These are phyloP conservation scores for Amphipoea lucens DNA, from an alignment of 2,888 invertebrate species.

Conservation along the genomic window DNA sequence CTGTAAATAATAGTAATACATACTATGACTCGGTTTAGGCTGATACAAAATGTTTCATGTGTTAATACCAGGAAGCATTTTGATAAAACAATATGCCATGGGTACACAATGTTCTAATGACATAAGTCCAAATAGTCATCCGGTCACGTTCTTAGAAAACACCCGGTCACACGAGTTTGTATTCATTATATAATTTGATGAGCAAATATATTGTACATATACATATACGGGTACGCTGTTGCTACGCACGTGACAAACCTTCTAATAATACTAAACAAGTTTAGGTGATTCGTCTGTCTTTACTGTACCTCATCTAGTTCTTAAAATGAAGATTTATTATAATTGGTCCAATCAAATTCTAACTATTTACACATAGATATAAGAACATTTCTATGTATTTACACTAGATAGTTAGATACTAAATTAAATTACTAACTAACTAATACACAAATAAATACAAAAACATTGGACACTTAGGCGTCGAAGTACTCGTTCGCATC, in stretches of 20 bases:
- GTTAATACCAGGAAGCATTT: not conserved
- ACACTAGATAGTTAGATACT: no score
- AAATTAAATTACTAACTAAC: no score
- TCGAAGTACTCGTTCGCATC: no score
- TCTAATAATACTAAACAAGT: not conserved
- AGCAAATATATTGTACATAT: not conserved
- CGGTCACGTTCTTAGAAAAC: conserved; percentile 25
- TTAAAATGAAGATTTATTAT: no score
- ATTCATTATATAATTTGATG: not conserved
- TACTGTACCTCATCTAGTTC: not conserved
- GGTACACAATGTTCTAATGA: conserved; percentile 5
- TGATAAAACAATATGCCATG: not conserved
- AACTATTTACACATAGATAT: no score
- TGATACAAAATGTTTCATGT: no score
- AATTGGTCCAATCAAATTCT: no score
- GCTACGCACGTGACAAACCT: not conserved
- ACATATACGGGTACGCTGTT: not conserved
- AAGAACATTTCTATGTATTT: no score
- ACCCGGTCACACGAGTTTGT: not conserved
- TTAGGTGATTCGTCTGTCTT: not conserved
- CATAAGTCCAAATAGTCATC: not conserved
- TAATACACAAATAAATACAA: no score
- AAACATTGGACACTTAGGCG: no score
- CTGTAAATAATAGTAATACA: not conserved
- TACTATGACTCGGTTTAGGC: no score